Conservation (phyloP, 2,888 invertebrate genomes). For the Parasteatoda lunata region DNA sequence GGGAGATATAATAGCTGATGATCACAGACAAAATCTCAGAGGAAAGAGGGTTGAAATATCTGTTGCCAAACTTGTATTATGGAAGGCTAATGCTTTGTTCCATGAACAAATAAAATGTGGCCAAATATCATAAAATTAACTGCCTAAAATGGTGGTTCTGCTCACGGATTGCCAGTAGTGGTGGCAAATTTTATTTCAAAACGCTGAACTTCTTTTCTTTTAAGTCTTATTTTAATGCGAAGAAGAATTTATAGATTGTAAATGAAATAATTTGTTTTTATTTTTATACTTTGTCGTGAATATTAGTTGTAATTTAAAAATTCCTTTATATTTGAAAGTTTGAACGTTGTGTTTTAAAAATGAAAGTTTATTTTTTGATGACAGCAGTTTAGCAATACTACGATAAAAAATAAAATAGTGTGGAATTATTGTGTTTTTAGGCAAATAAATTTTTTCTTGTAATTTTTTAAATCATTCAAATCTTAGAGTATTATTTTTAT, state of each 20-base stretch:
- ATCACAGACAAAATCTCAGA: neutral
- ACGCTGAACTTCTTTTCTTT: neutral
- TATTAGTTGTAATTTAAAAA: no score
- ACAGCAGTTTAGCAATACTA: no score
- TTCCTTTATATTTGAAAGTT: no score
- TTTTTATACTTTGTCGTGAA: neutral
- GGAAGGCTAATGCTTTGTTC: slow-evolving; percentile 28
- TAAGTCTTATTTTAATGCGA: neutral
- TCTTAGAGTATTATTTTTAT: no score
- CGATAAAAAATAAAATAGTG: no score
- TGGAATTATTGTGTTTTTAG: no score
- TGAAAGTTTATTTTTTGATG: no score
- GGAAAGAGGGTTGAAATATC: neutral
- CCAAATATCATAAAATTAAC: slow-evolving; percentile 42
- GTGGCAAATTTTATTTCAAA: slow-evolving; percentile 28
- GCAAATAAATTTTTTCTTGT: no score
- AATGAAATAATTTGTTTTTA: slow-evolving; percentile 11
- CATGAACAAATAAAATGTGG: slow-evolving; percentile 39
- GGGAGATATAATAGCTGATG: neutral
- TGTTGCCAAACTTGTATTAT: neutral
- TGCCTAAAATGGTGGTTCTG: slow-evolving; percentile 17
- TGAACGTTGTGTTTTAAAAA: no score
- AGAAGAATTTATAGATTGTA: slow-evolving; percentile 19
- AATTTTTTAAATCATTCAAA: no score
- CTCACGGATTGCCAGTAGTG: slow-evolving; percentile 61